Evolutionary conservation across 1,140 invertebrate species (phyloP), one percentile per base, ranked within the genome.

Genomic region (Phthorimaea operculella): DNA sequence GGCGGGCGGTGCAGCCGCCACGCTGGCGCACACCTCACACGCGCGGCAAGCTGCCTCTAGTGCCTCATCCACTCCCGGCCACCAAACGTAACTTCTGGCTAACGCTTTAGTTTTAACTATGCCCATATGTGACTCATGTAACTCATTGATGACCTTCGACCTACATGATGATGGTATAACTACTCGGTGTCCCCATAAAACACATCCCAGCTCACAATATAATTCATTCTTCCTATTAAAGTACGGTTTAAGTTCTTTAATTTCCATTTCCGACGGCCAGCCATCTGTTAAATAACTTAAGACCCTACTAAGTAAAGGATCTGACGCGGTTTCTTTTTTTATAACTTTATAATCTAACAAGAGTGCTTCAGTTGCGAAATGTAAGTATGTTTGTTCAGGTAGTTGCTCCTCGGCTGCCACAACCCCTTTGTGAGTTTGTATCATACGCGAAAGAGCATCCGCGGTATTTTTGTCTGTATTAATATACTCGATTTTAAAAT

Each of bases 51-150:
- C 17, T 1, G 50, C 16, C 61, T 86, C 74, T 17, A 87, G 76
- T 11, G 85, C 78, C 1, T 53, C 51, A 60, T 86, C 76, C 4
- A 88, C 70, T 11, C 66, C 60, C 21, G 74, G 79, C 86, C 85
- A 88, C 66, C 71, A 87, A 0, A 81, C 55, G 55, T 75, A 74
- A 2, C 52, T 61, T 1, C 85, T 55, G 6, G 83, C 49, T 28
- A 50, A 50, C 6, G 15, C 17, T 33, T 50, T 50, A 2, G 82
- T 87, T 52, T 68, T 66, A 4, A 64, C 60, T 15, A 67, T 53
- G 16, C 58, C 58, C 39, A 68, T 54, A 57, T 87, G 83, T 18
- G 51, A 62, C 16, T 51, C 44, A 67, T 87, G 80, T 8, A 86
- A 53, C 42, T 62, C 60, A 6, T 55, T 34, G 18, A 66, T 53